These are phyloP conservation scores for Trichomycterus rosablanca DNA, from an alignment of 2,113 vertebrate genomes.

Conservation along the genomic window DNA sequence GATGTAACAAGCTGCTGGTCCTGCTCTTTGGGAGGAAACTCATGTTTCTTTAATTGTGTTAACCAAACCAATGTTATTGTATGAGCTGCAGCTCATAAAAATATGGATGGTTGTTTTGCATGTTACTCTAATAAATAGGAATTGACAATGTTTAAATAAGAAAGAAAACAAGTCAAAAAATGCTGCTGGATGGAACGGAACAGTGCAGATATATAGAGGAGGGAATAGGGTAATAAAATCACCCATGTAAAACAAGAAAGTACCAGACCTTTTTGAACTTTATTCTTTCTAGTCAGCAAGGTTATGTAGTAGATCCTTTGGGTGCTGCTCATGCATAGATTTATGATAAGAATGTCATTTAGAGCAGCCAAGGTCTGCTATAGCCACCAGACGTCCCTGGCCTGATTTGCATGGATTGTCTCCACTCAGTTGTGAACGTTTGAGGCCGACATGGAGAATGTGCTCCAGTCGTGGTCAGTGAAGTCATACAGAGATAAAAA, in stretches of 20 bases:
- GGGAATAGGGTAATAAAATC: neutral
- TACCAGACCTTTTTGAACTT: neutral
- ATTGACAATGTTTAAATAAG: no score
- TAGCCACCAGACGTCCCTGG: neutral
- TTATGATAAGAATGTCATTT: neutral
- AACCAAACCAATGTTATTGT: no score
- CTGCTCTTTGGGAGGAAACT: no score
- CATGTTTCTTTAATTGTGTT: no score
- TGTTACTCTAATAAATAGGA: no score
- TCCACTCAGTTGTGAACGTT: conserved; percentile 16
- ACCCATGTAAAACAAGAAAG: neutral
- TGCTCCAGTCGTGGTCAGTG: conserved; percentile 18
- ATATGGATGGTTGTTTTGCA: no score
- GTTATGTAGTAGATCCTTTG: neutral
- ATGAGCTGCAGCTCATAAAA: no score
- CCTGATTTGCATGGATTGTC: conserved; percentile 18
- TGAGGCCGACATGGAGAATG: conserved; percentile 24
- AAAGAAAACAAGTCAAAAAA: no score
- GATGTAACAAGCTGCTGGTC: no score
- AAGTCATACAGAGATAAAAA: conserved; percentile 5
- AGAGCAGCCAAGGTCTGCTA: neutral
- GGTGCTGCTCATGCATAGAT: neutral
- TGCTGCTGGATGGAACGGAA: neutral
- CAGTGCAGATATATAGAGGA: neutral
- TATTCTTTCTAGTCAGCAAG: neutral